Evolutionary conservation across 1,140 invertebrate species (phyloP), one percentile per base, ranked within the genome.

Genomic region (Archivesica marissinica): DNA sequence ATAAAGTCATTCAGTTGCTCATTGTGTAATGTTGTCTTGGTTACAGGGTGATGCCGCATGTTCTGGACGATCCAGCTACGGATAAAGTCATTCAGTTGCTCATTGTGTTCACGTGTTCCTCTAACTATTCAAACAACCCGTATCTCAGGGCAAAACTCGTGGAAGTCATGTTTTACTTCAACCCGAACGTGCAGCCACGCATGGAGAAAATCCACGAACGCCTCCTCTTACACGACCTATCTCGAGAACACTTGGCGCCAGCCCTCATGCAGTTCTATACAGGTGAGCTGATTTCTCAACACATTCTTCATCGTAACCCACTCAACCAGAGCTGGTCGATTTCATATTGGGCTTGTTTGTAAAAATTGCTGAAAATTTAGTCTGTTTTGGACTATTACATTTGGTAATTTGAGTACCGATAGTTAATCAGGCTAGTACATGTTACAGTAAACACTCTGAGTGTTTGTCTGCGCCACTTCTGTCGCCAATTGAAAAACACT

Each of bases 221-320:
- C 88, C 95, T 98, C 38, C 96, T 99, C 96, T 96, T 96, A 54
- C 97, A 99, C 94, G 96, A 96, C 47, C 95, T 99, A 88, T 97
- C 98, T 1, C 96, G 97, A 87, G 96, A 96, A 15, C 94, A 96
- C 81, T 94, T 99, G 47, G 97, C 98, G 0, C 96, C 97, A 72
- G 96, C 97, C 23, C 95, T 99, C 0, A 99, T 99, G 97, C 98
- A 98, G 94, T 99, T 99, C 94, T 99, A 99, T 94, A 98, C 98
- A 86, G 95, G 95, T 95, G 77, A 68, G 78, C 6, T 59, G 54
- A n/a, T 59, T 9, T 6, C 54, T 23, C 6, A 59, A 59, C 23
- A 28, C 6, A n/a, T n/a, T n/a, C n/a, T n/a, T n/a, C n/a, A n/a
- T n/a, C n/a, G n/a, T n/a, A n/a, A n/a, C n/a, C n/a, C n/a, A n/a